phyloP scores from a whole-genome alignment of 2,888 invertebrate species.

The Acanthoscelides obtectus region DNA sequence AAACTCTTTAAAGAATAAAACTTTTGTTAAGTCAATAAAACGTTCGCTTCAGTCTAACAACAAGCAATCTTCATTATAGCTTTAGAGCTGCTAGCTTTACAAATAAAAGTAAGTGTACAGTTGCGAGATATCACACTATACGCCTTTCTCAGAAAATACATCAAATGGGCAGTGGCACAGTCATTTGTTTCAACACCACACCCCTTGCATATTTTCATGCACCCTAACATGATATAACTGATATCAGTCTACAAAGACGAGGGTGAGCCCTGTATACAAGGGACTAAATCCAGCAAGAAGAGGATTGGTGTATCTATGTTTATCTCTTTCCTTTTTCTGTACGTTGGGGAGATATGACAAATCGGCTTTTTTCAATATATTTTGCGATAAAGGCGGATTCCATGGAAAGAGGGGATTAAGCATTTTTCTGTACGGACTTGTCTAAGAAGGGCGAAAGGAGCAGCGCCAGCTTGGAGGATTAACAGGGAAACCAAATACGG shows the following conservation, averaged over 20 bases:
- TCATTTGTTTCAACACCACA: not conserved
- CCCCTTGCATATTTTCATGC: not conserved
- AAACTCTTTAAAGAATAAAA: too few species aligned
- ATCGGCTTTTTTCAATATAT: slow-evolving; percentile 12
- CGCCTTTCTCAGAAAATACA: too few species aligned
- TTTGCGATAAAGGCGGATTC: not conserved
- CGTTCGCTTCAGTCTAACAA: too few species aligned
- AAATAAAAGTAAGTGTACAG: too few species aligned
- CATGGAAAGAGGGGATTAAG: not conserved
- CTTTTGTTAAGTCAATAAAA: too few species aligned
- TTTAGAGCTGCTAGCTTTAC: too few species aligned
- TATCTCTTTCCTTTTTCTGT: not conserved
- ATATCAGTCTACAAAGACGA: not conserved
- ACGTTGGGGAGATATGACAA: slow-evolving; percentile 8
- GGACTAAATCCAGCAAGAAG: not conserved
- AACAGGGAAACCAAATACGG: not conserved
- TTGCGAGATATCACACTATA: too few species aligned
- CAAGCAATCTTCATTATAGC: too few species aligned
- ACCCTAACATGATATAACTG: not conserved
- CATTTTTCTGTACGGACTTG: not conserved
- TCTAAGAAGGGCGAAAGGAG: not conserved
- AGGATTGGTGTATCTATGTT: not conserved
- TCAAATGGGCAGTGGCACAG: too few species aligned
- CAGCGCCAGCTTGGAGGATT: not conserved
- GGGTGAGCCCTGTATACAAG: not conserved